Percentiles rank a stretch among this genome's conserved stretches.
Conservation (phyloP, 2,888 invertebrate species). For the Tupiocoris notatus region DNA sequence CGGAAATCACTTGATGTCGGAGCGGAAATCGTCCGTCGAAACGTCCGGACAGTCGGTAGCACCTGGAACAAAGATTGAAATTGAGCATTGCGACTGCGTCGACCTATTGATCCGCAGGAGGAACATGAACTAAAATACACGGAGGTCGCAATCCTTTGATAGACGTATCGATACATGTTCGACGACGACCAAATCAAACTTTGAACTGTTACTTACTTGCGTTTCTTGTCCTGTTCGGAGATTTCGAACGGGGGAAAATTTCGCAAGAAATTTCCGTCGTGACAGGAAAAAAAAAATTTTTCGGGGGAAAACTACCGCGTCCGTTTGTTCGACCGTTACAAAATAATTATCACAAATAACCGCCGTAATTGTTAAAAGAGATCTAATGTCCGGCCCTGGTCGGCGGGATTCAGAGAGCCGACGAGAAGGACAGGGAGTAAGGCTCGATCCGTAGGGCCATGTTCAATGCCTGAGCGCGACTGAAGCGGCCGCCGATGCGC, state of each 20-base stretch:
- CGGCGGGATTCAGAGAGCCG: background rate
- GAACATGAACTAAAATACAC: background rate
- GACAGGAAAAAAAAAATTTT: too few relatives aligned
- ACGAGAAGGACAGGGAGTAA: background rate
- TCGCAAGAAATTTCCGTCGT: too few relatives aligned
- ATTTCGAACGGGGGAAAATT: too few relatives aligned
- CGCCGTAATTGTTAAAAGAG: too few relatives aligned
- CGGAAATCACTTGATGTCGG: background rate
- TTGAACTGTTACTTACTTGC: background rate
- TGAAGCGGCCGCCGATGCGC: background rate
- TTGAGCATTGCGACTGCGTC: constrained; percentile 45
- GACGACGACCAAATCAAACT: too few relatives aligned
- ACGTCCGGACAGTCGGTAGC: constrained; percentile 37
- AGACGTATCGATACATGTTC: too few relatives aligned
- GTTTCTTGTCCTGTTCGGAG: too few relatives aligned
- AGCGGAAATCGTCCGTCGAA: background rate
- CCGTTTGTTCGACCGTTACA: constrained; percentile 7
- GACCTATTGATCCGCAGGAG: constrained; percentile 42
- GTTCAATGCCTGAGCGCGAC: background rate
- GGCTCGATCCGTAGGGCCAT: background rate
- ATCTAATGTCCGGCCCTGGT: background rate
- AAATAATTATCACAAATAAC: too few relatives aligned
- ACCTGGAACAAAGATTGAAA: constrained; percentile 40
- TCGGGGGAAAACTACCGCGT: too few relatives aligned
- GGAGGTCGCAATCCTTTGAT: too few relatives aligned